Conservation (phyloP, 2,797 vertebrate species). For the Novumbra hubbsi region DNA sequence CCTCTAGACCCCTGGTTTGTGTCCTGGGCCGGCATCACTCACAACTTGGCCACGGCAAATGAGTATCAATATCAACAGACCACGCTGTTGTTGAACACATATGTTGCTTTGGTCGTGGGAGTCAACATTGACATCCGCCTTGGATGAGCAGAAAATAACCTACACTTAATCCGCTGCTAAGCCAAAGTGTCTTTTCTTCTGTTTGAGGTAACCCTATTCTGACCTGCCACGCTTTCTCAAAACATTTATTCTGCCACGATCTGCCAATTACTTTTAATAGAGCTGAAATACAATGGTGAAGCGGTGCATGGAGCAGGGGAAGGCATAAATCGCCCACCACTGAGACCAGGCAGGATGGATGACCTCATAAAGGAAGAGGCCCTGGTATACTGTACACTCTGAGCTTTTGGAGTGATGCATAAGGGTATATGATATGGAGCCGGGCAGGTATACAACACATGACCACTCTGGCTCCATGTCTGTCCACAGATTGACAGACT, state of each 20-base stretch:
- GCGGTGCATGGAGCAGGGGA: constrained; percentile 35
- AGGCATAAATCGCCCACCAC: constrained; percentile 45
- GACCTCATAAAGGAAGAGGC: constrained; percentile 54
- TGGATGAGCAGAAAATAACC: constrained; percentile 52
- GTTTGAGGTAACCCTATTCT: constrained; percentile 35
- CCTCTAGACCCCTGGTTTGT: constrained; percentile 36
- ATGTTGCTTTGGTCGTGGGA: constrained; percentile 45
- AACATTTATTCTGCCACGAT: constrained; percentile 64
- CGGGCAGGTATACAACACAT: constrained; percentile 16
- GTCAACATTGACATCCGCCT: constrained; percentile 55
- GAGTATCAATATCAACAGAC: constrained; percentile 54
- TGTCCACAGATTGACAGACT: constrained; percentile 40
- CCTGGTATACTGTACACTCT: constrained; percentile 29
- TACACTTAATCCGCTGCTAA: constrained; percentile 41
- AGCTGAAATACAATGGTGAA: constrained; percentile 52
- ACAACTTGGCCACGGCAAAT: constrained; percentile 20
- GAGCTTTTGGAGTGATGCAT: constrained; percentile 35
- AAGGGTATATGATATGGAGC: constrained; percentile 27
- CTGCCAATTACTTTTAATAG: constrained; percentile 67
- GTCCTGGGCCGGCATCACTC: constrained; percentile 39
- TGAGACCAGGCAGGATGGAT: constrained; percentile 27
- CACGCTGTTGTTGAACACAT: constrained; percentile 37
- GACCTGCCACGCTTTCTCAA: constrained; percentile 49
- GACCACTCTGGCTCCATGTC: constrained; percentile 35
- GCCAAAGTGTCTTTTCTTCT: neutral